phyloP scores from a whole-genome alignment of 2,888 invertebrate species.

The Synanthedon vespiformis region DNA sequence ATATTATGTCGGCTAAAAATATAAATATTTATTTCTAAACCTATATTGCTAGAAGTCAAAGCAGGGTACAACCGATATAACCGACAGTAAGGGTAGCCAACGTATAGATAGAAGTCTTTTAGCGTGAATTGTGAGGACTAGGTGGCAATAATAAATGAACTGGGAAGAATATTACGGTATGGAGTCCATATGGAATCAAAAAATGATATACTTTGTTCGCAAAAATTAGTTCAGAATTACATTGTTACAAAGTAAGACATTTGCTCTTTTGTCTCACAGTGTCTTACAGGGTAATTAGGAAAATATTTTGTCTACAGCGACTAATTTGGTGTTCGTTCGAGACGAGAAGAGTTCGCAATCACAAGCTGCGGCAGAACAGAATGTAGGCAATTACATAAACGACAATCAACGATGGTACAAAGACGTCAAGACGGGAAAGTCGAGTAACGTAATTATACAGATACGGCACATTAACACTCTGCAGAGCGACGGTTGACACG shows the following conservation, averaged over 20 bases:
- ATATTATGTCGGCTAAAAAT: too few relatives aligned
- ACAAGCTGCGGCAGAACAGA: slow-evolving; percentile 34
- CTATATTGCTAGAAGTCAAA: too few relatives aligned
- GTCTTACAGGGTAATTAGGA: slow-evolving; percentile 37
- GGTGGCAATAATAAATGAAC: too few relatives aligned
- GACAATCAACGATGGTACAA: slow-evolving; percentile 52
- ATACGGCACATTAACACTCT: slow-evolving; percentile 7
- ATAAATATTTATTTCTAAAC: too few relatives aligned
- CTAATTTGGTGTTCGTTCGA: slow-evolving; percentile 36
- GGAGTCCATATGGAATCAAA: too few relatives aligned
- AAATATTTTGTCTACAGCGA: slow-evolving; percentile 41
- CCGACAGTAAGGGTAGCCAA: too few relatives aligned
- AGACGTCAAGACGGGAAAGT: slow-evolving; percentile 54
- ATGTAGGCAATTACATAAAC: slow-evolving; percentile 59
- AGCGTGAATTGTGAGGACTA: too few relatives aligned
- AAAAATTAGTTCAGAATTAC: too few relatives aligned
- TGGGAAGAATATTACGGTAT: too few relatives aligned
- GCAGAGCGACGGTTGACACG: slow-evolving; percentile 7
- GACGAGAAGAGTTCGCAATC: slow-evolving; percentile 17
- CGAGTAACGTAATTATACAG: slow-evolving; percentile 50
- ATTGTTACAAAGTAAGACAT: slow-evolving; percentile 15
- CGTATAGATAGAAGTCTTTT: too few relatives aligned
- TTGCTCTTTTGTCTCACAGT: slow-evolving; percentile 28
- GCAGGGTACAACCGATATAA: too few relatives aligned
- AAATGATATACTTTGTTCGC: too few relatives aligned